Evolutionary conservation across 2,797 vertebrate genomes (phyloP).

Genomic region (Fratercula arctica): DNA sequence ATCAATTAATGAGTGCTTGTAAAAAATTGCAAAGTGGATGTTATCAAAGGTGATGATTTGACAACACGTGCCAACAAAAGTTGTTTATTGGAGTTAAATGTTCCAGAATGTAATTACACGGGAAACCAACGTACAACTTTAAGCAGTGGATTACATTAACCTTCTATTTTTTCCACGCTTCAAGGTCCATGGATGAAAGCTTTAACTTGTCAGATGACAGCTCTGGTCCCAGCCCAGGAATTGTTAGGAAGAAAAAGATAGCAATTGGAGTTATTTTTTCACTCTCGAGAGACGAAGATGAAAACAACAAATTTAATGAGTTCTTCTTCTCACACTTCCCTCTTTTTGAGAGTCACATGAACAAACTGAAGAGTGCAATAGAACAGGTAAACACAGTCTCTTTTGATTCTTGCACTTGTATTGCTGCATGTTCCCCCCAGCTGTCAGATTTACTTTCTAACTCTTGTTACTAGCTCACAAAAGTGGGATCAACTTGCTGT

Average conservation of each 20-base stretch:
- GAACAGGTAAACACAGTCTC: constrained; percentile 86
- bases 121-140: neutral
- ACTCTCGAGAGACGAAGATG: constrained; percentile 89
- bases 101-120: neutral
- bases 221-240: constrained; percentile 86
- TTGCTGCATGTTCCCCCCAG: neutral
- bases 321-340: constrained; percentile 99
- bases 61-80: neutral
- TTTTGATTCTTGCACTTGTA: neutral
- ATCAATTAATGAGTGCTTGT: neutral
- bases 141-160: neutral
- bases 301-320: constrained; percentile 94
- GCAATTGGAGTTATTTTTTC: constrained; percentile 97
- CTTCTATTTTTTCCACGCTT: constrained; percentile 18
- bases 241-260: constrained; percentile 96
- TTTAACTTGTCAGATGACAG: constrained; percentile 99
- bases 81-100: neutral
- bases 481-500: neutral
- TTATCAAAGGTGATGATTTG: neutral
- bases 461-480: neutral
- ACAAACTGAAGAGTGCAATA: constrained; percentile 96
- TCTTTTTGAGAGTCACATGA: constrained; percentile 99
- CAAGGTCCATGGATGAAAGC: constrained; percentile 97
- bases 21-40: neutral
- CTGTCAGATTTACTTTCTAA: neutral